Evolutionary conservation across 2,113 vertebrate genomes (phyloP), one percentile per base, ranked within the genome.

Genomic region (Sylvietta virens): DNA sequence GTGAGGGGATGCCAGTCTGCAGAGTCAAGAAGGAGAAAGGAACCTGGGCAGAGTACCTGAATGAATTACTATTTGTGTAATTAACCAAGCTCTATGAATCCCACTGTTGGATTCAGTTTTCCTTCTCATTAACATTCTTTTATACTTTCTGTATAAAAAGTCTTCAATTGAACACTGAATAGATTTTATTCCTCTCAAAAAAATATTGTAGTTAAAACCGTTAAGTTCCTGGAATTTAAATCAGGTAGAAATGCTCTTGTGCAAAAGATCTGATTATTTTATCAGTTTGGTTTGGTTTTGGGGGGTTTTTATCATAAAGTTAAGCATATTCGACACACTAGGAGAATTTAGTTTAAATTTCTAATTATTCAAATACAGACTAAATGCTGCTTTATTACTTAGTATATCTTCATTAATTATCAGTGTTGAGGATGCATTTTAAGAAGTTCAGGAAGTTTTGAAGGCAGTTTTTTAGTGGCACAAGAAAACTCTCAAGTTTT

Each of bases 401-500:
- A 91, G 74, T 89, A 58, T 70, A 86, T 95, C 85, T 94, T 76
- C 71, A 88, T 93, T 93, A 95, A 94, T 95, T 94, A 95, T 92
- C 93, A 92, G 66, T 40, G 79, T 90, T 92, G 58, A 93, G 72
- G 76, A 95, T 56, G 61, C 71, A 95, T 94, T 95, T 93, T 89
- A 94, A 91, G 79, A 86, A 91, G 81, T 88, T 94, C 74, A 79
- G 86, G 64, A 94, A 95, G 57, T 96, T 92, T 92, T 91, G 72
- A 94, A 91, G 61, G 35, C 53, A 54, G 40, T 70, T 92, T 96
- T 93, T 92, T 87, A 90, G 88, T 40, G 69, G 71, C 57, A 81
- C 50, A 95, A 91, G 51, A 92, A 96, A 94, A 60, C 79, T 86
- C 92, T 96, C 74, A 65, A 97, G 82, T 91, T 96, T 88, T 94